These are phyloP conservation scores for Myioborus melanocephalus DNA, from an alignment of 2,797 vertebrate genomes.

Conservation along the genomic window DNA sequence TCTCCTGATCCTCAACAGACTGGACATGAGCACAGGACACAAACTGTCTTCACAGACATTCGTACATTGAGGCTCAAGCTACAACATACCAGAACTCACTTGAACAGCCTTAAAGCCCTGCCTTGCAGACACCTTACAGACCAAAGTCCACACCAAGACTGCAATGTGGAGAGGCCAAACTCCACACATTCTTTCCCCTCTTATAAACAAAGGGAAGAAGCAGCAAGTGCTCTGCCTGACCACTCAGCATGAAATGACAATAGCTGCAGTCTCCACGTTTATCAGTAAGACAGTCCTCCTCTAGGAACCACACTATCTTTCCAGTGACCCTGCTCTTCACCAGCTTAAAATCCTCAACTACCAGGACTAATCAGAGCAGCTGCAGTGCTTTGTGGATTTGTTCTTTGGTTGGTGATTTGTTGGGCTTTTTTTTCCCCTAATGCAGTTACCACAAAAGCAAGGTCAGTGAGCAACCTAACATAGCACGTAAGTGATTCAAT, in stretches of 20 bases:
- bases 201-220: neutral
- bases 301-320: neutral
- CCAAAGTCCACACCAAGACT: slow-evolving; percentile 64
- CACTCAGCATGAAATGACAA: neutral
- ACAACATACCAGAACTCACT: neutral
- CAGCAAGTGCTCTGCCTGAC: neutral
- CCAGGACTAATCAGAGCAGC: neutral
- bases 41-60: neutral
- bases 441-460: neutral
- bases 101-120: neutral
- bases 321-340: neutral
- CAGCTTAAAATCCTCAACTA: neutral
- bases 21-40: neutral
- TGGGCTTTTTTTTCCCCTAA: neutral
- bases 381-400: neutral
- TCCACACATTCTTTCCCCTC: slow-evolving; percentile 20
- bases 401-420: neutral
- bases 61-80: neutral
- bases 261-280: neutral
- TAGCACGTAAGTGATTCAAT: neutral
- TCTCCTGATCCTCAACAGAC: neutral
- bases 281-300: neutral
- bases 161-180: slow-evolving; percentile 43
- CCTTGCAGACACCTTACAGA: neutral
- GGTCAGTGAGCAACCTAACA: neutral